These are phyloP conservation scores for Drosophila subobscura DNA, from an alignment of 1,140 invertebrate species.

Conservation along the genomic window DNA sequence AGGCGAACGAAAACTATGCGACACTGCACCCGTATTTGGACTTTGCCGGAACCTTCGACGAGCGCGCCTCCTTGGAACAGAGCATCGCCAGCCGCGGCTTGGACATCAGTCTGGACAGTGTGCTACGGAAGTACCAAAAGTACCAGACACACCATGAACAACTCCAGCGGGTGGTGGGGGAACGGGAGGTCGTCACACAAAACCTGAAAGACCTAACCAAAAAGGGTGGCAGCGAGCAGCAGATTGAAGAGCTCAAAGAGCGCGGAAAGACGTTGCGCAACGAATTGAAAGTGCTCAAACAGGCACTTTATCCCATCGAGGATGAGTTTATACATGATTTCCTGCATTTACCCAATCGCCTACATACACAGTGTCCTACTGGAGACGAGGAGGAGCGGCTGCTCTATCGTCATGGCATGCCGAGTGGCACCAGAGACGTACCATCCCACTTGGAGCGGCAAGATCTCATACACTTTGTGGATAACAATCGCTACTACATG, in stretches of 20 bases:
- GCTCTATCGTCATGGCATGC: conserved; percentile 77
- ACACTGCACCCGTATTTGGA: conserved; percentile 86
- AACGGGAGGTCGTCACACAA: conserved; percentile 65
- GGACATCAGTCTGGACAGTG: conserved; percentile 83
- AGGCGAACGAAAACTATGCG: conserved; percentile 85
- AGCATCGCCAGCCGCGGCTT: conserved; percentile 84
- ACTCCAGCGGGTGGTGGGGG: conserved; percentile 82
- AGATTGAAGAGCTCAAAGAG: conserved; percentile 79
- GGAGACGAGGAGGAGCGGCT: conserved; percentile 66
- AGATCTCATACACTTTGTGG: conserved; percentile 85
- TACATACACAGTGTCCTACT: conserved; percentile 86
- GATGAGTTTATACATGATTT: conserved; percentile 85
- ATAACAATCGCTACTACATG: conserved; percentile 85
- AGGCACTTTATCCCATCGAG: conserved; percentile 85
- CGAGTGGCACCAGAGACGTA: neutral
- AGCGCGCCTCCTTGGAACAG: conserved; percentile 83
- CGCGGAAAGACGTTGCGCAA: conserved; percentile 85
- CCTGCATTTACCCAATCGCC: conserved; percentile 86
- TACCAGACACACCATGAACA: conserved; percentile 84
- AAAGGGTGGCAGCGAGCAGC: conserved; percentile 3
- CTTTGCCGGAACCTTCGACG: conserved; percentile 84
- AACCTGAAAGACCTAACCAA: conserved; percentile 65
- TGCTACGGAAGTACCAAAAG: conserved; percentile 85
- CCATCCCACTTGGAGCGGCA: conserved; percentile 67
- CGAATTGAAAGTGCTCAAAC: conserved; percentile 85